Evolutionary conservation across 2,113 vertebrate species (phyloP).

Genomic region (Microtus oregoni): DNA sequence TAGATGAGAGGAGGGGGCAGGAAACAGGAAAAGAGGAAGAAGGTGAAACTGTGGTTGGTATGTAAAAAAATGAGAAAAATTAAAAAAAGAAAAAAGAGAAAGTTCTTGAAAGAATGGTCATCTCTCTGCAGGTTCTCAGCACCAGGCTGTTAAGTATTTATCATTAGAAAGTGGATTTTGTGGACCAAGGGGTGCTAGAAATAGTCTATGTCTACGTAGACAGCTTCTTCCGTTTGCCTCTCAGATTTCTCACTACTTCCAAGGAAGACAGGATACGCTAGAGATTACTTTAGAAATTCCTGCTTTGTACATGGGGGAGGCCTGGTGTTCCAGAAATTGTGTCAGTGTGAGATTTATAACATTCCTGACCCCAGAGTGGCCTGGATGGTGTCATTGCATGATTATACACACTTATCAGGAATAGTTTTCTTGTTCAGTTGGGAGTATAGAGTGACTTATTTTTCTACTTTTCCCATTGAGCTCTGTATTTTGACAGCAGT

Average conservation of each 20-base stretch:
- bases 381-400: rapidly evolving
- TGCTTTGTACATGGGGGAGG: background rate
- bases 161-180: background rate
- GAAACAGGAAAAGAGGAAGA: too few species aligned
- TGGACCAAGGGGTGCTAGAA: background rate
- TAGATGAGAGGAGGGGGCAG: too few species aligned
- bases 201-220: background rate
- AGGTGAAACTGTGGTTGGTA: too few species aligned
- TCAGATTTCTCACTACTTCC: background rate
- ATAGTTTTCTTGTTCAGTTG: background rate
- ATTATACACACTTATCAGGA: background rate
- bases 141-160: background rate
- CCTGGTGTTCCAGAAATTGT: background rate
- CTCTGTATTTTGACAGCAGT: background rate
- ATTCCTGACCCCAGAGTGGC: background rate
- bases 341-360: too few species aligned
- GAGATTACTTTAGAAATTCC: background rate
- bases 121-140: background rate
- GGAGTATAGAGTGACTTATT: background rate
- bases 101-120: background rate
- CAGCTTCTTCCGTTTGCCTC: background rate
- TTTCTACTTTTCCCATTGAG: background rate
- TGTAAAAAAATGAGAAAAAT: too few species aligned
- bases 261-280: background rate
- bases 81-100: too few species aligned